Evolutionary conservation across 2,797 vertebrate species (phyloP).

Genomic region (Rhynchonycteris naso): DNA sequence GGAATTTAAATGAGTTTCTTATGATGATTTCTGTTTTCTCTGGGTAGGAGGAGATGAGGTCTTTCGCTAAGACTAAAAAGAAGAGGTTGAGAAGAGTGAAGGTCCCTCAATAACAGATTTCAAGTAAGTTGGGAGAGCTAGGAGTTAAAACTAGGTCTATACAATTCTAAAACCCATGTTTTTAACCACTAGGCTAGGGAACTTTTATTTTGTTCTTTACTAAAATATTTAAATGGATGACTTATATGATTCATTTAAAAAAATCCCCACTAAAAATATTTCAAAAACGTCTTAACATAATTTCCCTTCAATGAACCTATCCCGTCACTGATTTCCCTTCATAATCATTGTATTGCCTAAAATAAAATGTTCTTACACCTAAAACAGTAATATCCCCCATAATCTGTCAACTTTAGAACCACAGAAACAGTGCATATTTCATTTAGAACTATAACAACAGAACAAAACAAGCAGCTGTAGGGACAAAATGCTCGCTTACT

Average conservation of each 20-base stretch:
- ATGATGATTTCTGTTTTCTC: neutral
- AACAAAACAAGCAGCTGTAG: neutral
- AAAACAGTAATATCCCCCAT: conserved; percentile 37
- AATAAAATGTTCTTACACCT: conserved; percentile 57
- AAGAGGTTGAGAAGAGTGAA: neutral
- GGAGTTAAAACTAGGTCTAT: neutral
- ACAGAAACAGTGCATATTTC: neutral
- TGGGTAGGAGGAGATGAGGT: neutral
- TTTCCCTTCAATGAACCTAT: conserved; percentile 34
- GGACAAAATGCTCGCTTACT: neutral
- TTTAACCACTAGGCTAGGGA: neutral
- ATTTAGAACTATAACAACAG: conserved; percentile 25
- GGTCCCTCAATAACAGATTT: neutral
- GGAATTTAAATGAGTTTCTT: neutral
- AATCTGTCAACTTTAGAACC: conserved; percentile 34
- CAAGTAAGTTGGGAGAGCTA: neutral
- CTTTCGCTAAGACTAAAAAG: neutral
- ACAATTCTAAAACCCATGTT: conserved; percentile 13
- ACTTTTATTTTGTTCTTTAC: neutral
- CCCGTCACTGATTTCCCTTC: conserved; percentile 39
- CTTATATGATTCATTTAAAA: conserved; percentile 1
- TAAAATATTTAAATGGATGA: conserved; percentile 14
- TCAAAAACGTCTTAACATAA: neutral
- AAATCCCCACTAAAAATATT: conserved; percentile 2
- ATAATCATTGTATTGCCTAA: conserved; percentile 41